Conservation (phyloP, 1,140 invertebrate species). For the Saxidomus purpurata region DNA sequence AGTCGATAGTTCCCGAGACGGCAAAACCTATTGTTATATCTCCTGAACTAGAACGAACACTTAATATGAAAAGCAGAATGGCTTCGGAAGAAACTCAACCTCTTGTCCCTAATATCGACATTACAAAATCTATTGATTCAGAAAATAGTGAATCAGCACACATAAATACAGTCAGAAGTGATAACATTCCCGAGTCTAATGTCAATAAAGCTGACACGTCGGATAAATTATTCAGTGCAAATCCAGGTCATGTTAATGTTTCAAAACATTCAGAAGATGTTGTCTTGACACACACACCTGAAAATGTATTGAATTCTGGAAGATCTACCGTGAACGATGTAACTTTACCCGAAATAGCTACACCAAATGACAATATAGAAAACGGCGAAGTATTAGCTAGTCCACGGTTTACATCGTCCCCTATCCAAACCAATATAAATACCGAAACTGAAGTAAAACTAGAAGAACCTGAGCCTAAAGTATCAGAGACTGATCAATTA, state of each 20-base stretch:
- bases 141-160: background rate
- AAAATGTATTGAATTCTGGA: constrained; percentile 19
- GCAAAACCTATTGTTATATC: constrained; percentile 11
- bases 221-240: background rate
- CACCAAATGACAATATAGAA: background rate
- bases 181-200: background rate
- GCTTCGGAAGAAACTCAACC: background rate
- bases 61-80: constrained; percentile 18
- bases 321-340: constrained; percentile 25
- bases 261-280: constrained; percentile 17
- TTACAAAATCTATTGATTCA: background rate
- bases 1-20: background rate
- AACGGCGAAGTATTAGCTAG: background rate
- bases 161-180: background rate
- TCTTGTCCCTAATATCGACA: background rate
- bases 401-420: constrained; percentile 8
- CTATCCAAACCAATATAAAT: background rate
- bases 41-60: constrained; percentile 5
- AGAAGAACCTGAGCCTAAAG: background rate
- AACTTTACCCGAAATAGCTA: constrained; percentile 18
- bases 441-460: background rate
- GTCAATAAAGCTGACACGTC: background rate
- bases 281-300: background rate
- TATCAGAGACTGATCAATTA: background rate
- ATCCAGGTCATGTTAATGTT: background rate